These are phyloP conservation scores for Xenopus tropicalis DNA, from an alignment of 2,113 vertebrate genomes.

Conservation along the genomic window DNA sequence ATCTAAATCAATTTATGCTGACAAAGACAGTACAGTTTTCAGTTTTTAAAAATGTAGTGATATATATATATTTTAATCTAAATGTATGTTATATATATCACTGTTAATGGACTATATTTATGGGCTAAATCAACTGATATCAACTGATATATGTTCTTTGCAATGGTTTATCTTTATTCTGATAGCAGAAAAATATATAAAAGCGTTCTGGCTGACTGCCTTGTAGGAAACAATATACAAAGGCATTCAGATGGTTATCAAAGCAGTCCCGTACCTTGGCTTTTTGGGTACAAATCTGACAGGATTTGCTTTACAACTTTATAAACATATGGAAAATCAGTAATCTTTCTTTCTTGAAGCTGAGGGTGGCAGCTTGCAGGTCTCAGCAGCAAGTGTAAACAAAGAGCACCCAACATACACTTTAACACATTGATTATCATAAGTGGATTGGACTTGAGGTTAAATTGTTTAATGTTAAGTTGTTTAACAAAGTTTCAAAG, in stretches of 20 bases:
- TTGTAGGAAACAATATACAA: slow-evolving; percentile 28
- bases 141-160: neutral
- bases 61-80: too few relatives aligned
- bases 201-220: slow-evolving; percentile 10
- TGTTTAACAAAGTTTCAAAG: slow-evolving; percentile 24
- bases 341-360: slow-evolving; percentile 15
- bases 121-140: too few relatives aligned
- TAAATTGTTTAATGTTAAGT: neutral
- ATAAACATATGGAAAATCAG: slow-evolving; percentile 36
- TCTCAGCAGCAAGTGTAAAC: slow-evolving; percentile 37
- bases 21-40: too few relatives aligned
- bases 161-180: slow-evolving; percentile 33
- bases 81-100: too few relatives aligned
- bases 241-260: slow-evolving; percentile 20
- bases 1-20: too few relatives aligned
- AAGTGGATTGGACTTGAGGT: slow-evolving; percentile 10
- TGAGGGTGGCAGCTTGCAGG: neutral
- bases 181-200: slow-evolving; percentile 15
- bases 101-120: too few relatives aligned
- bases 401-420: slow-evolving; percentile 14
- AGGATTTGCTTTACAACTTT: slow-evolving; percentile 33
- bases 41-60: too few relatives aligned
- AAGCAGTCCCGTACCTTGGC: slow-evolving; percentile 16
- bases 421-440: slow-evolving; percentile 32
- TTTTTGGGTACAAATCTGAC: slow-evolving; percentile 18